phyloP scores from a whole-genome alignment of 2,888 invertebrate genomes.

The Pristionchus mayeri region DNA sequence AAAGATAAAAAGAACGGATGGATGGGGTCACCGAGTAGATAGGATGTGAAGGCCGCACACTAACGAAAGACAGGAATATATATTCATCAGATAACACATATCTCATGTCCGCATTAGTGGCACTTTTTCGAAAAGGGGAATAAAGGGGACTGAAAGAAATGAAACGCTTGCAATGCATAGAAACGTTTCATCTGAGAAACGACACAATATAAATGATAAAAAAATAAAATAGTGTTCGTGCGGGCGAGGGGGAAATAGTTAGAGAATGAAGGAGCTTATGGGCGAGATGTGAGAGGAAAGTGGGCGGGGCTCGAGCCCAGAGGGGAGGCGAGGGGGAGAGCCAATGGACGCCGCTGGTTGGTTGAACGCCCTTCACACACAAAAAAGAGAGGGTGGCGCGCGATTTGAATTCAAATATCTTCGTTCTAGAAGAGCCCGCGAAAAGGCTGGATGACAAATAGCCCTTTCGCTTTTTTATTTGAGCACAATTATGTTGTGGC shows the following conservation, averaged over 20 bases:
- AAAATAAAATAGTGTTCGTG: neutral
- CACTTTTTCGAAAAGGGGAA: no score
- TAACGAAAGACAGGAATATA: neutral
- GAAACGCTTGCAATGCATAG: no score
- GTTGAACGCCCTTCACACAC: constrained; percentile 34
- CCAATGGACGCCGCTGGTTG: constrained; percentile 38
- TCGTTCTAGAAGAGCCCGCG: neutral
- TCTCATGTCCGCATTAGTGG: neutral
- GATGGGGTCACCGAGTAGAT: neutral
- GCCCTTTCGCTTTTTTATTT: neutral
- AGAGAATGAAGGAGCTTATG: constrained; percentile 24
- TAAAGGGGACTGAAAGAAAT: no score
- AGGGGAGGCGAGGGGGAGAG: constrained; percentile 34
- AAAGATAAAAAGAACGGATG: constrained; percentile 7
- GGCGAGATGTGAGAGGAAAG: neutral
- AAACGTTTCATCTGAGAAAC: neutral
- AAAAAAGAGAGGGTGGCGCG: constrained; percentile 29
- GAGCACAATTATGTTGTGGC: no score
- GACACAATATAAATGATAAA: neutral
- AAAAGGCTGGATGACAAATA: neutral
- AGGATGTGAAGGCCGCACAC: neutral
- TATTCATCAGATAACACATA: neutral
- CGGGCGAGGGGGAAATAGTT: neutral
- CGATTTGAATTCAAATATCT: constrained; percentile 34
- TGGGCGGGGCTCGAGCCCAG: constrained; percentile 13